A percentile compares a stretch with the other conserved stretches of the same genome.
Evolutionary conservation across 2,797 vertebrate genomes (phyloP).

Genomic region (Lophotriccus pileatus): DNA sequence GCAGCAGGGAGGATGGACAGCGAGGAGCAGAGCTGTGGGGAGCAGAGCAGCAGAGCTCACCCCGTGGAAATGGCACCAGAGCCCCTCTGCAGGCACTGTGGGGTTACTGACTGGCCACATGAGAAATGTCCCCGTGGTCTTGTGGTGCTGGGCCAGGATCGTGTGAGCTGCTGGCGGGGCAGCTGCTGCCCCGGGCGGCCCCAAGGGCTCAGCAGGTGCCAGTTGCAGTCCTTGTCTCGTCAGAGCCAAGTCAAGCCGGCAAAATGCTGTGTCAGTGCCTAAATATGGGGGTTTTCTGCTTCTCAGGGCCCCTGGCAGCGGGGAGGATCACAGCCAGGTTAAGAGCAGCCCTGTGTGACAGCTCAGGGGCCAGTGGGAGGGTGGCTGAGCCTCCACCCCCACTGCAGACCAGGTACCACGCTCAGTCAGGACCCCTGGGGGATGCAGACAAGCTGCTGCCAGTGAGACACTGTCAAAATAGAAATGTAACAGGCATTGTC

Average conservation of each 20-base stretch:
- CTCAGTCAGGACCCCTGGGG: not conserved
- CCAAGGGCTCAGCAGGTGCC: not conserved
- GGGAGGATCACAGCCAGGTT: not conserved
- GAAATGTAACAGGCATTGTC: not conserved
- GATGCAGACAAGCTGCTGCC: not conserved
- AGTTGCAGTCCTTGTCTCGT: not conserved
- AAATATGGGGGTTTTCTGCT: conserved; percentile 38
- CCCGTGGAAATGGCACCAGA: not conserved
- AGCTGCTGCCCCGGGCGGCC: not conserved
- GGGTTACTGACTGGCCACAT: not conserved
- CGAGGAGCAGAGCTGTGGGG: not conserved
- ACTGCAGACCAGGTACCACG: not conserved
- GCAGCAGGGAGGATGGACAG: not conserved
- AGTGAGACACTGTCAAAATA: not conserved
- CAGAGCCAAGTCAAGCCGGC: not conserved
- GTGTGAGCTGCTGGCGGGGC: not conserved
- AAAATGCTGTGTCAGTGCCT: conserved; percentile 49
- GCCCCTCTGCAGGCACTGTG: not conserved
- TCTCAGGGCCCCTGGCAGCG: not conserved
- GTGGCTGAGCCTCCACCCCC: not conserved
- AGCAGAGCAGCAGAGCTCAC: not conserved
- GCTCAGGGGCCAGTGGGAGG: not conserved
- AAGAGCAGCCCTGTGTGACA: not conserved
- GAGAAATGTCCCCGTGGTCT: not conserved
- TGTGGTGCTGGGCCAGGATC: not conserved